Conservation (phyloP, 2,113 vertebrate genomes). For the Andinoacara biseriatus region DNA sequence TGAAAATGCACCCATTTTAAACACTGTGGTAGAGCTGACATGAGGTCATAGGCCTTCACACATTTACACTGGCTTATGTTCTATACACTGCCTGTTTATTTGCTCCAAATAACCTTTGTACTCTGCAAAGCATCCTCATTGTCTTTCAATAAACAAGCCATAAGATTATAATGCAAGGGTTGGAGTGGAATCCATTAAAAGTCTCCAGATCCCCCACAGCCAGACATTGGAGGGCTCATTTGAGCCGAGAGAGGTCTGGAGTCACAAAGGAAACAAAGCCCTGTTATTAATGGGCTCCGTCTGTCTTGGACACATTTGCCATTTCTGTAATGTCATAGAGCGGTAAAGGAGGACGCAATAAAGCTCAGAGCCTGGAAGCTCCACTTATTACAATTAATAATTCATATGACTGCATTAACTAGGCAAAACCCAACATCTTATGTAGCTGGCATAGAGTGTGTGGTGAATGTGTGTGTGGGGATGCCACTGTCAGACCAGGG, state of each 20-base stretch:
- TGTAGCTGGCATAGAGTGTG: constrained; percentile 19
- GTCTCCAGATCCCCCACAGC: constrained; percentile 19
- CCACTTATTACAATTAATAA: constrained; percentile 77
- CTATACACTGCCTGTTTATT: not conserved
- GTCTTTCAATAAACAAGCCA: constrained; percentile 43
- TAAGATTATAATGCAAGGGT: constrained; percentile 18
- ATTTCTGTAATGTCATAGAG: constrained; percentile 67
- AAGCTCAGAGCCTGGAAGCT: constrained; percentile 58
- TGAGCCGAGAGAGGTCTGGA: constrained; percentile 6
- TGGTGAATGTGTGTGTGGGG: not conserved
- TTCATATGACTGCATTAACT: constrained; percentile 70
- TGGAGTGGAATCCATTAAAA: constrained; percentile 30
- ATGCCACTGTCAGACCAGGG: not conserved
- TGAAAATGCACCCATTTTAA: not conserved
- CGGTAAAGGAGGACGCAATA: constrained; percentile 61
- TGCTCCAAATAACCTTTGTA: constrained; percentile 18
- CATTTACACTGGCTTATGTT: not conserved
- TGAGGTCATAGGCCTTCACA: not conserved
- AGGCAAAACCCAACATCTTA: constrained; percentile 57
- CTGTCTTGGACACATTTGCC: constrained; percentile 56
- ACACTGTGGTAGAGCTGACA: not conserved
- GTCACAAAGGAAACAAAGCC: constrained; percentile 36
- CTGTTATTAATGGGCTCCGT: constrained; percentile 58
- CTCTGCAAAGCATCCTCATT: constrained; percentile 20
- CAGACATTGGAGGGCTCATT: constrained; percentile 7